Base-by-base conservation (phyloP, 2,113 vertebrate species). In the Podilymbus podiceps region DNA sequence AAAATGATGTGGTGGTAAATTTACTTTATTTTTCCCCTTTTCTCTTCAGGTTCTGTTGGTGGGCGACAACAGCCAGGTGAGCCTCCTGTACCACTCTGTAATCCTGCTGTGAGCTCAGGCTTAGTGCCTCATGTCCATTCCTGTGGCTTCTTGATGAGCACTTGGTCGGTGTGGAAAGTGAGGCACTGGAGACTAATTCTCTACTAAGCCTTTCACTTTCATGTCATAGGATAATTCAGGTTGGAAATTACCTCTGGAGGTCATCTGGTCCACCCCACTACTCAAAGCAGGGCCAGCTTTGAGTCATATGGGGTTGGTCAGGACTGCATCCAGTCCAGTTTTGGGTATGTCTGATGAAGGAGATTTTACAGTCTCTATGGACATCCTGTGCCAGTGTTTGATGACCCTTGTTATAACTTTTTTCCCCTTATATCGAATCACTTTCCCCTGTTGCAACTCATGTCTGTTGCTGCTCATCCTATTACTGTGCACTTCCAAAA, bases 51-150 rank as follows among this genome's bases (percentile, higher is more conserved):
- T 52, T 79, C 97, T 81, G 56, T 97, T 38, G 69, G 96, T 69
- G 96, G 93, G 66, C 97, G 97, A 93, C 97, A 97, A 9, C 77
- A 97, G 81, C 97, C 98, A 98, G 98, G 98, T 98, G 71, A 88
- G 98, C 55, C 60, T 94, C 69, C 72, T 33, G 22, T 58, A 47
- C 24, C 42, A 21, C 24, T 35, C 6, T 22, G 58, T 91, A 3
- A 81, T 59, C 42, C 49, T 82, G 23, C 88, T 72, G 49, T 35
- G 77, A 66, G 77, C 60, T 85, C 66, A 74, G 85, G 33, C 62
- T 81, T 20, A 13, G 40, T 46, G 42, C 73, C 71, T 92, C 74
- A 38, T 8, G 0, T 85, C 44, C 81, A 53, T 68, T 95, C 81
- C 91, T 92, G 73, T 89, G 86, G 77, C 89, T 95, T 92, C 42